phyloP scores from a whole-genome alignment of 2,113 vertebrate genomes.

The Corvus hawaiiensis region DNA sequence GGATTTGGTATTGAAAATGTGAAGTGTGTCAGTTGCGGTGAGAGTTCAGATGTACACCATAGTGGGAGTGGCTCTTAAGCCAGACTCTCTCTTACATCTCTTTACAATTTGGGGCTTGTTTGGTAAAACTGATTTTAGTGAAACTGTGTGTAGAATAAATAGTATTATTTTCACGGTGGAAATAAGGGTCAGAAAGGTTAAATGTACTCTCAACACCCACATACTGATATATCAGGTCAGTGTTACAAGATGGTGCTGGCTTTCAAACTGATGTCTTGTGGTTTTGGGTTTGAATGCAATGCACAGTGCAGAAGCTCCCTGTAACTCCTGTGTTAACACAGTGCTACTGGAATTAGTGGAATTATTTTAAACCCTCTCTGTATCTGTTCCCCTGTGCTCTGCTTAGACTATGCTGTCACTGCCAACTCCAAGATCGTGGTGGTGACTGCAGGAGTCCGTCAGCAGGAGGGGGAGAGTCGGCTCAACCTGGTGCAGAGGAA shows the following conservation, averaged over 20 bases:
- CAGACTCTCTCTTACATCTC: background rate
- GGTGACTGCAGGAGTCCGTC: constrained; percentile 91
- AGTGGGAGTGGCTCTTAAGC: background rate
- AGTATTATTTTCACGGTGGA: background rate
- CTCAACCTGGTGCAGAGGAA: constrained; percentile 97
- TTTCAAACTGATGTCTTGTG: background rate
- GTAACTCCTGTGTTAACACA: background rate
- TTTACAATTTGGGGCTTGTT: background rate
- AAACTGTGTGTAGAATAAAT: background rate
- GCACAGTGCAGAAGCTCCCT: background rate
- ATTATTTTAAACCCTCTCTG: background rate
- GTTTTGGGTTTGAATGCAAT: background rate
- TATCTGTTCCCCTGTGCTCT: background rate
- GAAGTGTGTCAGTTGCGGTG: background rate
- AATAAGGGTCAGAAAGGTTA: background rate
- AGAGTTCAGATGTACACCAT: background rate
- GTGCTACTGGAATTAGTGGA: background rate
- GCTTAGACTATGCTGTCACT: constrained; percentile 87
- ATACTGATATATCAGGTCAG: background rate
- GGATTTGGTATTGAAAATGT: background rate
- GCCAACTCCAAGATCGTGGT: constrained; percentile 93
- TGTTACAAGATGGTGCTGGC: background rate
- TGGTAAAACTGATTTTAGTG: background rate
- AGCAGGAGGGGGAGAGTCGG: constrained; percentile 95
- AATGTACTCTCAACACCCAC: background rate